Percentiles rank a stretch among this genome's conserved stretches.
Conservation (phyloP, 2,113 vertebrate genomes). For the Tetrax tetrax region DNA sequence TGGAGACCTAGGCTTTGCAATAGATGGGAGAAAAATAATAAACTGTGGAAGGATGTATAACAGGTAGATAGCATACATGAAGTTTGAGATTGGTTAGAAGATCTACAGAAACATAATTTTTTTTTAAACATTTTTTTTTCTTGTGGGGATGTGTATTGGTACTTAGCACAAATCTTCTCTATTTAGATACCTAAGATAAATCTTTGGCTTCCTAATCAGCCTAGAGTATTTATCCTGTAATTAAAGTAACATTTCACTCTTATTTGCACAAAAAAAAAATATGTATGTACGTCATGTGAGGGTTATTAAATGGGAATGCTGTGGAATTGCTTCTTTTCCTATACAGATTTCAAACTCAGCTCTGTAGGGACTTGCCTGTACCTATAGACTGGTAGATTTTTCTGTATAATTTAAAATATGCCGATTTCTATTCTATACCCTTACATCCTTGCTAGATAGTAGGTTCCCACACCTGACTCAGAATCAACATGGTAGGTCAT, state of each 20-base stretch:
- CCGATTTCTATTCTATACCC: not conserved
- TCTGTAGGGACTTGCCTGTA: not conserved
- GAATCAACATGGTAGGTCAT: not conserved
- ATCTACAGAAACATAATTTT: not conserved
- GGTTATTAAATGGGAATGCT: not conserved
- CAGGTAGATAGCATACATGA: not conserved
- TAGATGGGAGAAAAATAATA: not conserved
- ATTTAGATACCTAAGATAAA: not conserved
- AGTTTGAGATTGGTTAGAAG: not conserved
- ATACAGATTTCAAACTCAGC: not conserved
- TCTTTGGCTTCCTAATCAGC: not conserved
- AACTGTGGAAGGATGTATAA: not conserved
- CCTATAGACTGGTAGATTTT: not conserved
- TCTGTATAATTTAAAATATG: not conserved
- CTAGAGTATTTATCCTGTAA: not conserved
- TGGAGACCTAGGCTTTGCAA: not conserved
- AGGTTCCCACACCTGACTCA: not conserved
- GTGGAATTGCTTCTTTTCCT: not conserved
- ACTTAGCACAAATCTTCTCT: not conserved
- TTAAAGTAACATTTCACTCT: not conserved
- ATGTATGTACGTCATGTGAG: not conserved
- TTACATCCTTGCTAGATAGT: not conserved
- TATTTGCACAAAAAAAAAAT: not conserved
- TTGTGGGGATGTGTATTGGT: fast-evolving
- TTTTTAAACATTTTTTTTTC: not conserved